Evolutionary conservation across 2,888 invertebrate species (phyloP).

Genomic region (Caenorhabditis uteleia): DNA sequence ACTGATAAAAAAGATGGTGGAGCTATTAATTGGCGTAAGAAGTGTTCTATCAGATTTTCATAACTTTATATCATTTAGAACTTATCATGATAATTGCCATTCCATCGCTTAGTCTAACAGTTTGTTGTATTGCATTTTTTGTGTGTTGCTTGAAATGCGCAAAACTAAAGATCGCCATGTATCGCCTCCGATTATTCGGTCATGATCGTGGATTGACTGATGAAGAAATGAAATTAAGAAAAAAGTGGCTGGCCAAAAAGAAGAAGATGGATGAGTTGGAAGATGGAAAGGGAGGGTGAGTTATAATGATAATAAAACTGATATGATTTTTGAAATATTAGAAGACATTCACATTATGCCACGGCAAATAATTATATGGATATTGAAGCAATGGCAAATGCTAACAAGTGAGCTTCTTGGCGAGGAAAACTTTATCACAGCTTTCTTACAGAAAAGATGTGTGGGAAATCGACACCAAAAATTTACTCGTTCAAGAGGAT

Average conservation of each 20-base stretch:
- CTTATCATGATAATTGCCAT: conserved; percentile 47
- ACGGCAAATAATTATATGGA: conserved; percentile 51
- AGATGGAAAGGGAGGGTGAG: conserved; percentile 16
- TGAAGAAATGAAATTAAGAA: conserved; percentile 7
- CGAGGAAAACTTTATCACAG: not conserved
- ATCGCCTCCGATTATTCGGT: conserved; percentile 20
- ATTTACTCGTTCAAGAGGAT: conserved; percentile 50
- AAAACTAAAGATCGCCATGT: conserved; percentile 21
- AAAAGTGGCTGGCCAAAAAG: conserved; percentile 9
- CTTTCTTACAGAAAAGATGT: conserved; percentile 49
- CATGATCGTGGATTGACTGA: conserved; percentile 5
- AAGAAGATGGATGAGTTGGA: conserved; percentile 2
- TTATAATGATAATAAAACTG: not conserved
- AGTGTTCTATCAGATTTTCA: not conserved
- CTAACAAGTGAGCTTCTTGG: conserved; percentile 21
- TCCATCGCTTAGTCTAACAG: conserved; percentile 39
- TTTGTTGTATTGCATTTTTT: conserved; percentile 36
- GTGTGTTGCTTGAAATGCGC: conserved; percentile 42
- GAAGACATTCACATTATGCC: conserved; percentile 26
- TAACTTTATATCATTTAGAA: conserved; percentile 28
- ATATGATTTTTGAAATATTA: conserved; percentile 1
- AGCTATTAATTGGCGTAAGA: conserved; percentile 15
- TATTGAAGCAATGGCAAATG: conserved; percentile 36
- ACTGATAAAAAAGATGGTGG: not conserved
- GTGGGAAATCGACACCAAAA: conserved; percentile 53